phyloP scores from a whole-genome alignment of 2,113 vertebrate genomes.

The Onychostoma macrolepis region DNA sequence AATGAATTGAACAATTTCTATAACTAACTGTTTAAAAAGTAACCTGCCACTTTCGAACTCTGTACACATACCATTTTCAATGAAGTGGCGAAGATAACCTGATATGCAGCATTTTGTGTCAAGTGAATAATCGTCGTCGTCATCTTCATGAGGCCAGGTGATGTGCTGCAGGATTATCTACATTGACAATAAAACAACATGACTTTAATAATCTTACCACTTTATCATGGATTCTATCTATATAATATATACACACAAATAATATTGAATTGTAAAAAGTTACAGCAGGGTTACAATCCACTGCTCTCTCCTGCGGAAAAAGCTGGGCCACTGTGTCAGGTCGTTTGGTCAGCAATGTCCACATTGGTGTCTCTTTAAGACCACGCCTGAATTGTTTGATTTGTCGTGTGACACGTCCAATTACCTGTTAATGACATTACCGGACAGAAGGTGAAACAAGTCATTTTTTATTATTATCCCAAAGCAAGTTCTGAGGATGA shows the following conservation, averaged over 20 bases:
- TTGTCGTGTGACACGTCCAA: slow-evolving; percentile 45
- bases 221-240: not conserved
- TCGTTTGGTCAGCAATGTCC: slow-evolving; percentile 43
- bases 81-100: too few species aligned
- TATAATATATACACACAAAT: too few species aligned
- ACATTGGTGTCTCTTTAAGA: slow-evolving; percentile 52
- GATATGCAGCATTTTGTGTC: too few species aligned
- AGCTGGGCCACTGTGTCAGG: slow-evolving; percentile 9
- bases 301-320: slow-evolving; percentile 7
- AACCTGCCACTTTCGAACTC: too few species aligned
- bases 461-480: too few species aligned
- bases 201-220: not conserved
- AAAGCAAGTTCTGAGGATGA: too few species aligned
- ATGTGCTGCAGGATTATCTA: not conserved
- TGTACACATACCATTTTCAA: too few species aligned
- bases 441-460: not conserved
- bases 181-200: slow-evolving; percentile 3
- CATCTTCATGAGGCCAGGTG: slow-evolving; percentile 11
- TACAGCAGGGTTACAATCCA: too few species aligned
- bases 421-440: slow-evolving; percentile 32
- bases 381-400: slow-evolving; percentile 52
- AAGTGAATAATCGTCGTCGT: slow-evolving; percentile 9
- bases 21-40: too few species aligned
- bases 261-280: too few species aligned
- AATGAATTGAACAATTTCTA: too few species aligned